A percentile compares a stretch with the other conserved stretches of the same genome.
Conservation (phyloP, 2,113 vertebrate genomes). For the Corvus cornix region DNA sequence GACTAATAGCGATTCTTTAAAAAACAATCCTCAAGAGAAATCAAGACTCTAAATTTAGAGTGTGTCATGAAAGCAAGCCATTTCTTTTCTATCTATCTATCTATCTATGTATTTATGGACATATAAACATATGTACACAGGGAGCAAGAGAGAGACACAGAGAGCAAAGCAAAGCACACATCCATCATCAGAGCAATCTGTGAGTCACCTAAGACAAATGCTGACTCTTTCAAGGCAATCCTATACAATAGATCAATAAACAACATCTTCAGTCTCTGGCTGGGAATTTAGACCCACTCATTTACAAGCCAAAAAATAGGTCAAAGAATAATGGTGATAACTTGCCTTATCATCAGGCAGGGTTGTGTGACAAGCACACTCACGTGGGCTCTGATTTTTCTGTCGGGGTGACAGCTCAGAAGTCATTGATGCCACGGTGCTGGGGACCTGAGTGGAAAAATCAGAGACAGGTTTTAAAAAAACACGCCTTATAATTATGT, state of each 20-base stretch:
- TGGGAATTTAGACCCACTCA: neutral
- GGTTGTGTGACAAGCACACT: neutral
- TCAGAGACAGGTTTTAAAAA: neutral
- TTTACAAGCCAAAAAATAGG: conserved; percentile 18
- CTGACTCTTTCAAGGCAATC: conserved; percentile 24
- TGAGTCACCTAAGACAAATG: conserved; percentile 28
- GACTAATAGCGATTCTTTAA: neutral
- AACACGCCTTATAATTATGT: neutral
- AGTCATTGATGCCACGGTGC: neutral
- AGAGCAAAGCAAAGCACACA: neutral
- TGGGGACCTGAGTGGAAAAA: neutral
- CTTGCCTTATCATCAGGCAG: neutral
- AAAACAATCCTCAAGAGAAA: neutral
- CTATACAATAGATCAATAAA: conserved; percentile 41
- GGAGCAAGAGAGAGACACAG: neutral
- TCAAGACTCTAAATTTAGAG: neutral
- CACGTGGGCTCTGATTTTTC: neutral
- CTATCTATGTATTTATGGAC: neutral
- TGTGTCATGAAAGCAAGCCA: neutral
- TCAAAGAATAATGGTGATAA: conserved; percentile 30
- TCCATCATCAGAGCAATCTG: neutral
- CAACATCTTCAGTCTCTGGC: conserved; percentile 1
- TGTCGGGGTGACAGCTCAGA: neutral
- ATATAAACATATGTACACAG: neutral
- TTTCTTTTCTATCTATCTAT: neutral